Evolutionary conservation across 2,113 vertebrate species (phyloP), one percentile per base, ranked within the genome.

Genomic region (Noturus placidus): DNA sequence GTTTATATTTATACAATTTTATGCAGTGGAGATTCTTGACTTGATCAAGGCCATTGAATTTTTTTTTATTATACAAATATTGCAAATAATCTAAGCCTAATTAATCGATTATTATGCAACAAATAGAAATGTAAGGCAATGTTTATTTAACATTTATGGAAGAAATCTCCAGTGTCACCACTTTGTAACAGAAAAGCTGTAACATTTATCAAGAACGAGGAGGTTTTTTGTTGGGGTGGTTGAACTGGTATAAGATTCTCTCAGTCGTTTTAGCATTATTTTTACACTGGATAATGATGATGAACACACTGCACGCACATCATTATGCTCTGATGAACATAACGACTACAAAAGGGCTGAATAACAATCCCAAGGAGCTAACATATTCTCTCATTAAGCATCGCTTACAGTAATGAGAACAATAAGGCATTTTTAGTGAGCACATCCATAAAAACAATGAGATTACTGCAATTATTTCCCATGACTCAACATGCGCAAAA

Each of bases 381-480:
- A 52, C 10, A 0, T 25, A 1, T 82, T 13, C 59, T 83, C 59
- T 83, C 61, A 42, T 82, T 82, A 61, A 65, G n/a, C 57, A 46
- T n/a, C 14, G 25, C 38, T 63, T 27, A 82, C 35, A 52, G 61
- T 83, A 50, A 83, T 78, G 22, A 67, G 61, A 67, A 83, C 38
- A 67, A 50, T 42, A 17, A 67, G 61, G 7, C 42, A 4, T n/a
- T 63, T 42, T n/a, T 7, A 50, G 9, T 30, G 82, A 83, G 27
- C 59, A 30, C 42, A 20, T 67, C 14, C 42, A 83, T 67, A 83
- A 83, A 67, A 83, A 46, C 57, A 30, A 13, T 42, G 61, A 52
- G 15, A 83, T 67, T 17, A 50, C 42, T 63, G 14, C 10, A 50
- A 50, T 83, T 46, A 83, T 83, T 83, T 83, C 82, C 42, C 82